These are phyloP conservation scores for Geotrypetes seraphini DNA, from an alignment of 2,797 vertebrate species.

Conservation along the genomic window DNA sequence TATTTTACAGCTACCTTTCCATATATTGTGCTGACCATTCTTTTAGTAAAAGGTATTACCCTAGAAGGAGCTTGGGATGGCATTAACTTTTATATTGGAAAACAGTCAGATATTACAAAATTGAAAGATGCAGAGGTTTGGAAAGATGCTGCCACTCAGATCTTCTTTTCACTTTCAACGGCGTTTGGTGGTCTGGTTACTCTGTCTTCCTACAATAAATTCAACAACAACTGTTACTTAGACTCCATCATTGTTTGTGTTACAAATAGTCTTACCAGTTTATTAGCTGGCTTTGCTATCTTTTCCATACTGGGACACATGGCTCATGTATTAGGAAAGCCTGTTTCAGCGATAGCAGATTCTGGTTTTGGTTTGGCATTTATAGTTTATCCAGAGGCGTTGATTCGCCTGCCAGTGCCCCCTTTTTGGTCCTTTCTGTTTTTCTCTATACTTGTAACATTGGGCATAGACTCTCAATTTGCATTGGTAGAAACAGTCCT, in stretches of 20 bases:
- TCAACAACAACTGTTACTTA: slow-evolving; percentile 63
- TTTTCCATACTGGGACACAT: slow-evolving; percentile 73
- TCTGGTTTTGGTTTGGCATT: too few species aligned
- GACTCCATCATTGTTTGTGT: slow-evolving; percentile 57
- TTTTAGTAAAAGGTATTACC: slow-evolving; percentile 75
- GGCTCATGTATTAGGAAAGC: slow-evolving; percentile 50
- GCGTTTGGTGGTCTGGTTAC: slow-evolving; percentile 61
- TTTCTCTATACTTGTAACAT: too few species aligned
- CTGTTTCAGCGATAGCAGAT: slow-evolving; percentile 55
- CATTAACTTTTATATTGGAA: slow-evolving; percentile 85
- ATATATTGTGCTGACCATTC: slow-evolving; percentile 71
- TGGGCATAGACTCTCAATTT: too few species aligned
- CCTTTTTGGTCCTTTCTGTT: too few species aligned
- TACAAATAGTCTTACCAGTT: slow-evolving; percentile 60
- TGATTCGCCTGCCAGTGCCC: too few species aligned
- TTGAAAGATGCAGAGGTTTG: slow-evolving; percentile 68
- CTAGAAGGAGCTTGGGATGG: slow-evolving; percentile 77
- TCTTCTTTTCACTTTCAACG: slow-evolving; percentile 62
- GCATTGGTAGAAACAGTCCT: too few species aligned
- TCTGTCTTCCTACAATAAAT: slow-evolving; percentile 69
- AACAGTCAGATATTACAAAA: slow-evolving; percentile 75
- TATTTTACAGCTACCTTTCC: slow-evolving; percentile 90
- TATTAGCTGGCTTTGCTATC: slow-evolving; percentile 66
- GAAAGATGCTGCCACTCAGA: slow-evolving; percentile 70
- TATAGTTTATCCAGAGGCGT: too few species aligned